These are phyloP conservation scores for Burhinus bistriatus DNA, from an alignment of 2,113 vertebrate species.

Conservation along the genomic window DNA sequence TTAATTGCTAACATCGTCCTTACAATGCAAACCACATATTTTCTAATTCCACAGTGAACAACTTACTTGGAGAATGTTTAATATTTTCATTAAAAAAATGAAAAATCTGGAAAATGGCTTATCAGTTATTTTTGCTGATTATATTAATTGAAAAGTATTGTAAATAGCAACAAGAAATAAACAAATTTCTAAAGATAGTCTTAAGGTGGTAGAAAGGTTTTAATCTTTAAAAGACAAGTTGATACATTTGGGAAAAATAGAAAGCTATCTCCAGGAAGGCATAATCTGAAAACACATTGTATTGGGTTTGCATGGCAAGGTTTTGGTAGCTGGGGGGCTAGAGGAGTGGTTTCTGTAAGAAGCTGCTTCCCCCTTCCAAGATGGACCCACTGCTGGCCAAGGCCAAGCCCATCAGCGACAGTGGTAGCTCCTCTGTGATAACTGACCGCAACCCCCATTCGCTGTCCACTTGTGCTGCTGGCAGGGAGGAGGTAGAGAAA, in stretches of 20 bases:
- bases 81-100: neutral
- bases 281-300: conserved; percentile 6
- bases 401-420: neutral
- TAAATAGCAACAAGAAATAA: conserved; percentile 61
- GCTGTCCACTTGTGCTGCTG: neutral
- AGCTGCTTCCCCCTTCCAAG: neutral
- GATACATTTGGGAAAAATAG: conserved; percentile 48
- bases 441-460: neutral
- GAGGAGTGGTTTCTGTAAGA: neutral
- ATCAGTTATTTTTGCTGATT: conserved; percentile 65
- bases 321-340: neutral
- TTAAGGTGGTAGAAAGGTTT: conserved; percentile 55
- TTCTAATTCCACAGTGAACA: neutral
- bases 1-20: neutral
- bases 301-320: neutral
- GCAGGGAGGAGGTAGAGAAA: neutral
- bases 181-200: conserved; percentile 40
- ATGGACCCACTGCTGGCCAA: neutral
- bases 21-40: neutral
- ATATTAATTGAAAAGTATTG: conserved; percentile 56
- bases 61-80: neutral
- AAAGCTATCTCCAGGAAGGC: neutral
- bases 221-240: conserved; percentile 55
- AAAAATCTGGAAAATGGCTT: conserved; percentile 49
- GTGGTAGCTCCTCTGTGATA: neutral